Evolutionary conservation across 2,113 vertebrate species (phyloP).

Genomic region (Grammomys surdaster): DNA sequence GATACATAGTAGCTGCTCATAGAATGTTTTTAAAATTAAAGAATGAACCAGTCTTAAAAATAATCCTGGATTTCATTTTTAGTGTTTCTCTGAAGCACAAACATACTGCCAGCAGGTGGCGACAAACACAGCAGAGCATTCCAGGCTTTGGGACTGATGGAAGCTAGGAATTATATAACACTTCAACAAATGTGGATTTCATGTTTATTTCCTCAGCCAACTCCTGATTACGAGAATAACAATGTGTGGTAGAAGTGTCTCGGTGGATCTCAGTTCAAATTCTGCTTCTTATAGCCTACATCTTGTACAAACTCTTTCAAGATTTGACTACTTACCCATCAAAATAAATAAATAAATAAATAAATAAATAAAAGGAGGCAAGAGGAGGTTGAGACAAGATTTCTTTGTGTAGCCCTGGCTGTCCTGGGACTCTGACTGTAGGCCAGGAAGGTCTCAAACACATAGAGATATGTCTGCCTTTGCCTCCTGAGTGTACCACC

Average conservation of each 20-base stretch:
- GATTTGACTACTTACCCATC: neutral
- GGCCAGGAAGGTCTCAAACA: neutral
- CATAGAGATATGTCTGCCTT: neutral
- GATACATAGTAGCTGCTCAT: neutral
- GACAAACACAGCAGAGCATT: neutral
- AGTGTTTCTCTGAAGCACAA: neutral
- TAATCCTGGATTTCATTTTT: neutral
- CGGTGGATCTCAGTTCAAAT: neutral
- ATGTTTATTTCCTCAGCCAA: neutral
- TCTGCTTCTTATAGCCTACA: neutral
- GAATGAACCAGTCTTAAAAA: conserved; percentile 1
- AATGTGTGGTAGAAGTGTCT: neutral
- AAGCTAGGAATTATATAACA: conserved; percentile 26
- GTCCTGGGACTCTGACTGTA: neutral
- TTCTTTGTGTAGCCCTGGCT: neutral
- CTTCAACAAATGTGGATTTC: neutral
- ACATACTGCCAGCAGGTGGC: conserved; percentile 34
- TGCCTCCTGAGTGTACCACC: neutral
- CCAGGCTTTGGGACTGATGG: neutral
- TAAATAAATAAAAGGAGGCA: too few relatives aligned
- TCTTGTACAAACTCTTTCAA: neutral
- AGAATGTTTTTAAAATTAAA: conserved; percentile 9
- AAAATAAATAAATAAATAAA: too few relatives aligned
- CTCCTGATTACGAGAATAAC: neutral
- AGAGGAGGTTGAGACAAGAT: neutral